Percentiles rank a stretch among this genome's conserved stretches.
Conservation (phyloP, 92 coral and sea anemone species). For the Pocillopora meandrina region DNA sequence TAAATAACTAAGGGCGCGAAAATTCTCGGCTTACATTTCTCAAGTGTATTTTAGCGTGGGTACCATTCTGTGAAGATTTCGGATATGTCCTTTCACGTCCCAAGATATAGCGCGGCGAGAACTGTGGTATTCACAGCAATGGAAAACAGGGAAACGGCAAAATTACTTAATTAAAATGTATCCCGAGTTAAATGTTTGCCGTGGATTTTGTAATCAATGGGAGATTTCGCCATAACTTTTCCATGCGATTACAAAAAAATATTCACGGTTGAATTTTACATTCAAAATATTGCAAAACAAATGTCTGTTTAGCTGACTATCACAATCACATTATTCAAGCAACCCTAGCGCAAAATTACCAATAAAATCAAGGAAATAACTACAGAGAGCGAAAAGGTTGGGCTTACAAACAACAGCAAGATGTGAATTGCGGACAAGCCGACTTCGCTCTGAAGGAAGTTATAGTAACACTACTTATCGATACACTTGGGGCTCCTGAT, state of each 20-base stretch:
- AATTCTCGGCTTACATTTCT: not conserved
- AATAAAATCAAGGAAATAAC: not conserved
- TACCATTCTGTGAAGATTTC: not conserved
- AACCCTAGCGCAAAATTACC: not conserved
- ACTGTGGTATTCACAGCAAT: not conserved
- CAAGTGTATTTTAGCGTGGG: not conserved
- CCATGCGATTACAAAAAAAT: not conserved
- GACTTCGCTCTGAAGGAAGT: not conserved
- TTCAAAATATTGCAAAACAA: not conserved
- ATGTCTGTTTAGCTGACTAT: not conserved
- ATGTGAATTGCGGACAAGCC: not conserved
- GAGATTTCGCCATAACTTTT: not conserved
- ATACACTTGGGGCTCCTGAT: not conserved
- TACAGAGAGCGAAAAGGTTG: not conserved
- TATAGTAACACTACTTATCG: not conserved
- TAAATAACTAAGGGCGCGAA: not conserved
- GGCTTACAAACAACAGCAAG: not conserved
- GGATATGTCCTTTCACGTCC: constrained; percentile 18
- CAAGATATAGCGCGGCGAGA: not conserved
- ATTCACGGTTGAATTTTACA: not conserved
- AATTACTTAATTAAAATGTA: not conserved
- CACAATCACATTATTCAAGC: not conserved
- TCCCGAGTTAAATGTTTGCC: not conserved
- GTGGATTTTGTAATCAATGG: not conserved
- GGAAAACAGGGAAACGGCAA: not conserved